Base-by-base conservation (phyloP, 1,140 invertebrate species). In the Drosophila biarmipes region DNA sequence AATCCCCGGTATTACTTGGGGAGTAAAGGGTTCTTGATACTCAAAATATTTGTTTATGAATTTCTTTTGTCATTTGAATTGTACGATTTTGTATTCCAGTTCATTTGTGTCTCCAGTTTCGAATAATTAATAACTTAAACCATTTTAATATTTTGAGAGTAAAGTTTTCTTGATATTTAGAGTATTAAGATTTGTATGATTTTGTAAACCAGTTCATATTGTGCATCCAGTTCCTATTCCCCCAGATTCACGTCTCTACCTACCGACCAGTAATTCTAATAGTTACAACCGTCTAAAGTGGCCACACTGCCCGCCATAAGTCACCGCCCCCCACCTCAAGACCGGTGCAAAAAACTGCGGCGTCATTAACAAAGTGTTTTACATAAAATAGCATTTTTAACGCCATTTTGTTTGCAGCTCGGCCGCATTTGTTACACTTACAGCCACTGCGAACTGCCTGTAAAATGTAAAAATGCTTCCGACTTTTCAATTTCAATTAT, bases 401-500 rank as follows among this genome's bases (percentile, higher is more conserved):
- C 84, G 78, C 78, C 84, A 87, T 78, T 86, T 81, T 81, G 73
- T 71, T 78, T 72, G 61, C 53, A 42, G 17, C 61, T 42, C 27
- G 51, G 40, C 56, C 62, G 72, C 73, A 75, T 75, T 75, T 75
- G 61, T 75, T 75, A 75, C 53, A 75, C 40, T 71, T 69, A 71
- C 34, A 11, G 49, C 31, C 31, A 48, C 59, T 29, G 17, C 24
- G 35, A 54, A 49, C 58, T 73, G 78, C 66, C 56, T 67, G 78
- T 76, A 77, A 77, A 81, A 81, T 77, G 78, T 76, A 86, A 82
- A 85, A 85, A 51, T 74, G 64, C 78, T 86, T 87, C 81, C 84
- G 81, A 86, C 81, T 86, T 86, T 87, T 87, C 82, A 87, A 86
- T 86, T 86, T 86, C 81, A 86, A 86, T 86, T 86, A 86, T 86